Evolutionary conservation across 2,113 vertebrate species (phyloP).

Genomic region (Prietella phreatophila): DNA sequence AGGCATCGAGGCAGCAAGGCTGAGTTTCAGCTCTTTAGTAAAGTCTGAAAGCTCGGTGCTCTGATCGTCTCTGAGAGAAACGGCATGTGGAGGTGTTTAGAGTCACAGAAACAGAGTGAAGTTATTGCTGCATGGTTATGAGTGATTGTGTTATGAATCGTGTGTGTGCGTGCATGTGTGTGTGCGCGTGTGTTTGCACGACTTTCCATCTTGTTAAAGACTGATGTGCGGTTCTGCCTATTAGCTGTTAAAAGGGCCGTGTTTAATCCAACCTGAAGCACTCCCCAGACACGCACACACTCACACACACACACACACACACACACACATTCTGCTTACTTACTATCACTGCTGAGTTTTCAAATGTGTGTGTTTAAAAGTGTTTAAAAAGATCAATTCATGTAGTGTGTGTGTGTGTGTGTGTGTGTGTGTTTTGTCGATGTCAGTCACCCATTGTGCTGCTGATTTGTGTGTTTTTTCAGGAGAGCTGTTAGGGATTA

Average conservation of each 20-base stretch:
- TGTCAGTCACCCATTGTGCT: not conserved
- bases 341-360: not conserved
- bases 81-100: constrained; percentile 37
- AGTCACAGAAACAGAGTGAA: constrained; percentile 56
- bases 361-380: not conserved
- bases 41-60: not conserved
- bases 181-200: not conserved
- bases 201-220: constrained; percentile 78
- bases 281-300: not conserved
- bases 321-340: not conserved
- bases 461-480: constrained; percentile 39
- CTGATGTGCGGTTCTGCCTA: constrained; percentile 85
- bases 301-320: not conserved
- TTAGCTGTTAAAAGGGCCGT: constrained; percentile 66
- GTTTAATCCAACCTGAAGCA: not conserved
- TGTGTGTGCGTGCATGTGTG: not conserved
- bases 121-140: constrained; percentile 82
- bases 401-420: constrained; percentile 22
- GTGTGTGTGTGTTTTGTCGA: constrained; percentile 12
- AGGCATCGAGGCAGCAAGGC: too few species aligned
- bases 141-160: constrained; percentile 88
- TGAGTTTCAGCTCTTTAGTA: too few species aligned
- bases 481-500: constrained; percentile 50
- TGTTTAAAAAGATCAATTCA: not conserved
- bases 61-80: too few species aligned